A percentile compares a stretch with the other conserved stretches of the same genome.
Conservation (phyloP, 2,888 invertebrate genomes). For the Habroteleia sp. region DNA sequence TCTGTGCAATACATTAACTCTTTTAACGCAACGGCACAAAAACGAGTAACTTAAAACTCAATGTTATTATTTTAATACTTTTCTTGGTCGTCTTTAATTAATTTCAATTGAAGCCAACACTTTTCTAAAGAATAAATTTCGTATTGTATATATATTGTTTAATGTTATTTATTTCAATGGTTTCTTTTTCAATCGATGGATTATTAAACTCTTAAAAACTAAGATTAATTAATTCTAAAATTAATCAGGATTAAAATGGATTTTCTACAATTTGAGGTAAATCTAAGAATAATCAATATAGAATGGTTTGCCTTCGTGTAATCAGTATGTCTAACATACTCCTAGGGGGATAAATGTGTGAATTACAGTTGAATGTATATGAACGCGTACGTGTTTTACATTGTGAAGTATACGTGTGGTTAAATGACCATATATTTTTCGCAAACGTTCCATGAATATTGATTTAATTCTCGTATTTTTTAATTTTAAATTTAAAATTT, state of each 20-base stretch:
- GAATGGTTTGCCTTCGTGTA: slow-evolving; percentile 13
- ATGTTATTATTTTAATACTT: slow-evolving; percentile 25
- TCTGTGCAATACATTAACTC: slow-evolving; percentile 38
- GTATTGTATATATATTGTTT: too few species aligned
- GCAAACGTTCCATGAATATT: too few species aligned
- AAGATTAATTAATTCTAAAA: too few species aligned
- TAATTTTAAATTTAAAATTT: too few species aligned
- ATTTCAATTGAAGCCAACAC: neutral
- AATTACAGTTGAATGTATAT: slow-evolving; percentile 4
- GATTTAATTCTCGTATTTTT: too few species aligned
- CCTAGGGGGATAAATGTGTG: slow-evolving; percentile 17
- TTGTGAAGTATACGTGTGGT: neutral
- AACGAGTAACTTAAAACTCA: slow-evolving; percentile 20
- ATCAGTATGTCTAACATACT: slow-evolving; percentile 26
- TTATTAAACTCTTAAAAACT: too few species aligned
- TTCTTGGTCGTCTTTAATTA: slow-evolving; percentile 11
- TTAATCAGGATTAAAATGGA: slow-evolving; percentile 13
- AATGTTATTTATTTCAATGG: too few species aligned
- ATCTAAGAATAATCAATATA: slow-evolving; percentile 30
- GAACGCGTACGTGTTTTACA: slow-evolving; percentile 11
- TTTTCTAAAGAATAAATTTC: too few species aligned
- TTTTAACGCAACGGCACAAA: slow-evolving; percentile 31
- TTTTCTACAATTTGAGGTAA: slow-evolving; percentile 13
- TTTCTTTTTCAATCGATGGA: too few species aligned
- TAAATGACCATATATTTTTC: slow-evolving; percentile 26